These are phyloP conservation scores for Alloscopus bannaensis DNA, from an alignment of 2,888 invertebrate species.

Conservation along the genomic window DNA sequence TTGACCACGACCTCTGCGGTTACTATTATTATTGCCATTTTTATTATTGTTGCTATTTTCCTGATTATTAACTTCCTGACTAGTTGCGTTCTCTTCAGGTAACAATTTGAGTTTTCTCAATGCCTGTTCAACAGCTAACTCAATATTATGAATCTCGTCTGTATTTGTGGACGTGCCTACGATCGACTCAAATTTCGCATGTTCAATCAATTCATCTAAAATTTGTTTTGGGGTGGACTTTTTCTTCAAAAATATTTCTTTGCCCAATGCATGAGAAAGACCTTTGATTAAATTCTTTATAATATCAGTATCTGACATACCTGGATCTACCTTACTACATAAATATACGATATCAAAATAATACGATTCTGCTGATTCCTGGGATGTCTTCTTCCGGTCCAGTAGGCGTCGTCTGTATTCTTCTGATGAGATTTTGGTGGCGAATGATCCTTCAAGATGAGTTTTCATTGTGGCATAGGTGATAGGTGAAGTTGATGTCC, in stretches of 20 bases:
- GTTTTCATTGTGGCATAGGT: not conserved
- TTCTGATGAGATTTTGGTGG: not conserved
- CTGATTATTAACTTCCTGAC: not conserved
- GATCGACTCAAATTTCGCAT: constrained; percentile 14
- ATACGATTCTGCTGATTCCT: constrained; percentile 21
- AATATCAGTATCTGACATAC: constrained; percentile 4
- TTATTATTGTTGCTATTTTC: not conserved
- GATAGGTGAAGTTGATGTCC: not conserved
- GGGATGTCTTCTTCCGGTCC: not conserved
- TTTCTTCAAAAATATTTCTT: not conserved
- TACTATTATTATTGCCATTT: not conserved
- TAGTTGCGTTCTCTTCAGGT: not conserved
- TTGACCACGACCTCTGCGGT: not conserved
- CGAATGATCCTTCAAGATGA: not conserved
- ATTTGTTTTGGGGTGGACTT: not conserved
- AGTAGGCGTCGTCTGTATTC: constrained; percentile 14
- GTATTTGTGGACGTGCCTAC: not conserved
- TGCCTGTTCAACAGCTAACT: not conserved
- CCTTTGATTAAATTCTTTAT: constrained; percentile 9
- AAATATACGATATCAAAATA: constrained; percentile 1
- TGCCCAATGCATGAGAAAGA: not conserved
- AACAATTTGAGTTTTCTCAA: constrained; percentile 7
- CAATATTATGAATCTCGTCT: constrained; percentile 13
- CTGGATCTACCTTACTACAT: constrained; percentile 9
- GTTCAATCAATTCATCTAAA: not conserved